phyloP scores from a whole-genome alignment of 2,888 invertebrate genomes.

The Mythimna loreyi region DNA sequence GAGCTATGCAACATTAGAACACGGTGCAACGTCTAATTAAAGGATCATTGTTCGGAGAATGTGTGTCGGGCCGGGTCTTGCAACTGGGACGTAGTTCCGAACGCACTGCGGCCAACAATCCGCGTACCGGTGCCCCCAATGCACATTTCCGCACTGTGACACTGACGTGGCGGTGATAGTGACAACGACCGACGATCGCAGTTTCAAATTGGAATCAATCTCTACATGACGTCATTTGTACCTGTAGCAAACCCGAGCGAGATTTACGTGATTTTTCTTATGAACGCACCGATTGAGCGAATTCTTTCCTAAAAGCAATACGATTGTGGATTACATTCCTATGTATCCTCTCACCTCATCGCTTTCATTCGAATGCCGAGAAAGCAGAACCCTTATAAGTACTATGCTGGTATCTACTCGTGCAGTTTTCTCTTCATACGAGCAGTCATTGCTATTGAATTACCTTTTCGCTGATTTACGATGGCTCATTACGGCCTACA shows the following conservation, averaged over 20 bases:
- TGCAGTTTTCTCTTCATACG: constrained; percentile 62
- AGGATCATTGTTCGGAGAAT: constrained; percentile 78
- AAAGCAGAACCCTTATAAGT: constrained; percentile 65
- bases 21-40: constrained; percentile 81
- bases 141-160: constrained; percentile 77
- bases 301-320: constrained; percentile 27
- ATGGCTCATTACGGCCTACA: constrained; percentile 52
- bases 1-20: constrained; percentile 72
- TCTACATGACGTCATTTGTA: constrained; percentile 9
- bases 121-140: constrained; percentile 82
- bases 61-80: constrained; percentile 74
- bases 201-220: constrained; percentile 41
- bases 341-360: constrained; percentile 63
- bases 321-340: constrained; percentile 65
- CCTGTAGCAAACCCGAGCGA: background rate
- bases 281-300: constrained; percentile 8
- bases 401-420: constrained; percentile 35
- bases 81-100: constrained; percentile 79
- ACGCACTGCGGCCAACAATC: constrained; percentile 75
- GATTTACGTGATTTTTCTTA: constrained; percentile 17
- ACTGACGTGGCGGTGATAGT: constrained; percentile 53
- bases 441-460: constrained; percentile 58
- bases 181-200: constrained; percentile 46
- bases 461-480: constrained; percentile 56
- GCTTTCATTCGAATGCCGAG: constrained; percentile 70